Base-by-base conservation (phyloP, 1,140 invertebrate genomes). In the Trissolcus basalis region DNA sequence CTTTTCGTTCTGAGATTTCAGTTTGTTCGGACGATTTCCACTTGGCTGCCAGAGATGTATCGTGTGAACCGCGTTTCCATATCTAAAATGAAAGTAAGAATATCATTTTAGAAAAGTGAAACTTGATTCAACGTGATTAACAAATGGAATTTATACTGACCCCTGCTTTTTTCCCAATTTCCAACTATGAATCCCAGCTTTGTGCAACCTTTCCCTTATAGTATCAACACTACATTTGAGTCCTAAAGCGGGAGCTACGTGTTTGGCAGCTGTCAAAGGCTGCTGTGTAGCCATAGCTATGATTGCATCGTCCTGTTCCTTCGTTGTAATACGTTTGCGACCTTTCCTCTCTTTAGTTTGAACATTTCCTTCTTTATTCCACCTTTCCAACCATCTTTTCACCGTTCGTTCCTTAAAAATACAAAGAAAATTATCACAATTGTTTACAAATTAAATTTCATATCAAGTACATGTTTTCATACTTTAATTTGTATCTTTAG, bases 101-200 rank as follows among this genome's bases (percentile, higher is more conserved):
- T 8, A 44, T 44, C 8, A 13, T 44, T 44, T 39, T 11, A 9
- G 36, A 39, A 39, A 39, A 9, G n/a, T n/a, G n/a, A n/a, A n/a
- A n/a, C n/a, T n/a, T n/a, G n/a, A n/a, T n/a, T n/a, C n/a, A n/a
- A n/a, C n/a, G n/a, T n/a, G n/a, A n/a, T n/a, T n/a, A n/a, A n/a
- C n/a, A n/a, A n/a, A n/a, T n/a, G n/a, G n/a, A n/a, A n/a, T n/a
- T n/a, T n/a, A n/a, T n/a, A n/a, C n/a, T n/a, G n/a, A 87, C 86
- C 87, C 86, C 76, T 88, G 87, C 45, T 87, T 87, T 51, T 88
- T 88, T 7, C 86, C 87, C 10, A 88, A 76, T 45, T 88, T 88
- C 87, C 87, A 88, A 75, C 87, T 88, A 15, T 89, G 87, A 74
- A 89, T 88, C 33, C 87, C 87, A 60, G 87, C 87, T 75, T 87